Evolutionary conservation across 2,113 vertebrate species (phyloP).

Genomic region (Xiphorhynchus elegans): DNA sequence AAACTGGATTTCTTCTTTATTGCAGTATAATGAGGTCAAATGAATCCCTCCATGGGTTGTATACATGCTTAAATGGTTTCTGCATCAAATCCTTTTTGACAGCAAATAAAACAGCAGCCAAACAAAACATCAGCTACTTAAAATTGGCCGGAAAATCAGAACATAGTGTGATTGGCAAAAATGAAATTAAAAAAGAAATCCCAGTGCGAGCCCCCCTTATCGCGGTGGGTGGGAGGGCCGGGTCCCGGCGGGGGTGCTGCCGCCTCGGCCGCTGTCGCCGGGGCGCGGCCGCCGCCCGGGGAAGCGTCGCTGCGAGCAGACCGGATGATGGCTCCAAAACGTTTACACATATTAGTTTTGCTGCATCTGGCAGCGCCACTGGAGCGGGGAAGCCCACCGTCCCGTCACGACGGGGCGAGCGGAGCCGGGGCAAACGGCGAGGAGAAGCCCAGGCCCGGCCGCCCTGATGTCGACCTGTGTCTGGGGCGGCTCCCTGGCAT

Average conservation of each 20-base stretch:
- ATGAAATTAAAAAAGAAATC: not conserved
- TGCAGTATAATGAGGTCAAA: slow-evolving; percentile 99
- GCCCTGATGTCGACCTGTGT: slow-evolving; percentile 44
- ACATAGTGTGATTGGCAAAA: slow-evolving; percentile 44
- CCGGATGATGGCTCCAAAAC: slow-evolving; percentile 66
- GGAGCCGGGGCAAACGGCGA: not conserved
- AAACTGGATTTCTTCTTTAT: slow-evolving; percentile 98
- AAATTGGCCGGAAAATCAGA: slow-evolving; percentile 77
- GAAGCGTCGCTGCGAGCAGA: slow-evolving; percentile 63
- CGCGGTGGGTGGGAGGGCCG: not conserved
- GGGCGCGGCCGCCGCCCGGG: slow-evolving; percentile 51
- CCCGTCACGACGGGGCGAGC: not conserved
- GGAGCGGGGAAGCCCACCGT: slow-evolving; percentile 15
- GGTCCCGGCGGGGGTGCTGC: not conserved
- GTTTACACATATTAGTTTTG: slow-evolving; percentile 80
- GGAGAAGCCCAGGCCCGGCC: slow-evolving; percentile 40
- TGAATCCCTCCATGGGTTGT: slow-evolving; percentile 93
- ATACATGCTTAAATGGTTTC: slow-evolving; percentile 95
- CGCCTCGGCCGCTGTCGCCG: not conserved
- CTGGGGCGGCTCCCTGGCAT: slow-evolving; percentile 75
- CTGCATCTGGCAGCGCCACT: slow-evolving; percentile 75
- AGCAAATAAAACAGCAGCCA: slow-evolving; percentile 94
- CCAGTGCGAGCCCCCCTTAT: not conserved
- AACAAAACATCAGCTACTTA: slow-evolving; percentile 90
- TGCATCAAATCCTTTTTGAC: slow-evolving; percentile 96